Evolutionary conservation across 2,113 vertebrate genomes (phyloP), one percentile per base, ranked within the genome.

Genomic region (Myotis brandtii): DNA sequence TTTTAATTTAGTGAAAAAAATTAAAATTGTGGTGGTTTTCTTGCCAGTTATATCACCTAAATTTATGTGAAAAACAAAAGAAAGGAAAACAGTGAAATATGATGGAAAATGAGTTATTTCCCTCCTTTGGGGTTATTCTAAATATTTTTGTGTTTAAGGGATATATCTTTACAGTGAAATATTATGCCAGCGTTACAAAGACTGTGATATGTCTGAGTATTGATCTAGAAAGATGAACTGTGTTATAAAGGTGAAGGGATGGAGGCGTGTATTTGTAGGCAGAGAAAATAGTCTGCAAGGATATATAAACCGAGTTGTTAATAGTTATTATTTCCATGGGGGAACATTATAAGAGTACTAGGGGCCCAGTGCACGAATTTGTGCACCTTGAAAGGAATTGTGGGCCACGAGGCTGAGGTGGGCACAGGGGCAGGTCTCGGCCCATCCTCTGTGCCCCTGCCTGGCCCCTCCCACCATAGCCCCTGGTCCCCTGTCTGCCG

Each of bases 51-150:
- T 90, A 25, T 76, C 14, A 17, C 4, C 27, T 70, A 52, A 73
- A 37, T 89, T 84, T 91, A 70, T 37, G 9, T 92, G 79, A 73
- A 91, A 91, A 88, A 67, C 9, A 90, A 54, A 80, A 75, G 30
- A 70, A 93, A 81, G 52, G 75, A 52, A 86, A 89, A 64, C 66
- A 54, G 64, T 84, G 79, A 59, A 80, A 72, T 46, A 32, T 37
- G 52, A 32, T 89, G 43, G 73, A 56, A 84, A 77, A 88, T 34
- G 52, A 93, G 77, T 70, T 67, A 37, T 43, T 69, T 82, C 30
- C 18, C 23, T 89, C 46, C 30, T 89, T 93, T 92, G 95, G 56
- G 62, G 27, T 86, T 62, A 56, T 87, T 84, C 34, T 79, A 88
- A 70, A 86, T 90, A 77, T 56, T 73, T 7, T 17, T 73, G 20